These are phyloP conservation scores for Eupithecia subumbrata DNA, from an alignment of 2,888 invertebrate genomes.

Conservation along the genomic window DNA sequence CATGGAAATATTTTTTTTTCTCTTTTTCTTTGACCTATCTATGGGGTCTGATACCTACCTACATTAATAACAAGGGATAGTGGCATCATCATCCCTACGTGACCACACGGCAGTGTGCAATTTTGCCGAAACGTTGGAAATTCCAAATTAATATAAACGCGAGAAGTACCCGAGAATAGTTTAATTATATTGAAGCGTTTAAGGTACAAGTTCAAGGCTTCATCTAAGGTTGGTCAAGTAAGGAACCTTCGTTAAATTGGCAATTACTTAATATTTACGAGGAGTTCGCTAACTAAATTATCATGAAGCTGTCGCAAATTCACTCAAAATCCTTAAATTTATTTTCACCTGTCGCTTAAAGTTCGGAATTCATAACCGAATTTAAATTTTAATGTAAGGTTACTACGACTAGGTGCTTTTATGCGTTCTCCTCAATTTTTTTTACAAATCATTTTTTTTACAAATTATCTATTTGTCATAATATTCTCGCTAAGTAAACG, in stretches of 20 bases:
- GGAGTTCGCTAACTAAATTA: conserved; percentile 2
- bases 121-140: background rate
- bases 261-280: conserved; percentile 4
- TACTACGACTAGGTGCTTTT: no score
- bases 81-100: background rate
- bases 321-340: background rate
- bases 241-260: background rate
- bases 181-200: background rate
- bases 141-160: background rate
- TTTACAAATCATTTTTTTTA: background rate
- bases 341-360: background rate
- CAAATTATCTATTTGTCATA: background rate
- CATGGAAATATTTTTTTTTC: no score
- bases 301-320: conserved; percentile 1
- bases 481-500: background rate
- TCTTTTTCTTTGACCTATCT: no score
- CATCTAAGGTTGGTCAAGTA: background rate
- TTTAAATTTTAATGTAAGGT: background rate
- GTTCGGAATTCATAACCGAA: background rate
- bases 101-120: background rate
- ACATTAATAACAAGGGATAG: background rate
- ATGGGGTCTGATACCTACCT: no score
- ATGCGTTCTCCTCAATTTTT: no score
- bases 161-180: background rate
- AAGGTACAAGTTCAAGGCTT: background rate